phyloP scores from a whole-genome alignment of 2,113 vertebrate genomes.

The Elephantulus edwardii region DNA sequence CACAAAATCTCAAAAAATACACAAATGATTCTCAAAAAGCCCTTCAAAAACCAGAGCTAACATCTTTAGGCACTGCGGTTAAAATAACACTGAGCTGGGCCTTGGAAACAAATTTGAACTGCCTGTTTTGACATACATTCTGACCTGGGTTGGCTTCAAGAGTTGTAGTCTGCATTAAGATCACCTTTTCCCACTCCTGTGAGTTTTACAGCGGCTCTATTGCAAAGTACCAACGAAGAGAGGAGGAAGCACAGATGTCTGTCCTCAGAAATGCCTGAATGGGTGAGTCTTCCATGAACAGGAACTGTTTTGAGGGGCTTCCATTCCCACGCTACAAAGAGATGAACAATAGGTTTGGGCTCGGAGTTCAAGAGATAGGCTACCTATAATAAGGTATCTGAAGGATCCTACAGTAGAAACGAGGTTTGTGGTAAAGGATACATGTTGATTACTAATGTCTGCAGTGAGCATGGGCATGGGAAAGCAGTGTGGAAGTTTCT shows the following conservation, averaged over 20 bases:
- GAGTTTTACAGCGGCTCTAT: not conserved
- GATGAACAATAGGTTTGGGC: not conserved
- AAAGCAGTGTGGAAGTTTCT: accelerated
- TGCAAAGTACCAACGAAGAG: not conserved
- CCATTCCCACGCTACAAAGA: not conserved
- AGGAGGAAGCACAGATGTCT: not conserved
- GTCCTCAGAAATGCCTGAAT: not conserved
- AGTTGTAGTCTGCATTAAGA: not conserved
- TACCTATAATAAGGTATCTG: not conserved
- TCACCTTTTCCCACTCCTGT: not conserved
- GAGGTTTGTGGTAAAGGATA: not conserved
- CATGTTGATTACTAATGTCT: accelerated
- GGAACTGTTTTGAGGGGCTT: not conserved
- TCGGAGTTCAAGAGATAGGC: not conserved
- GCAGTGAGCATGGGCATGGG: accelerated
- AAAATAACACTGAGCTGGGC: not conserved
- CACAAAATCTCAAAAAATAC: no score
- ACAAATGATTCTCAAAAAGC: conserved; percentile 4
- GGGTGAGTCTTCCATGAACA: not conserved
- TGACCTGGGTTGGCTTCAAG: not conserved
- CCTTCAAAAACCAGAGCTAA: not conserved
- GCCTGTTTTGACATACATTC: not conserved
- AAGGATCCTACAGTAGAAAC: not conserved
- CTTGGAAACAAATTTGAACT: conserved; percentile 21
- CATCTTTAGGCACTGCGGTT: not conserved